Base-by-base conservation (phyloP, 2,888 invertebrate species). In the Mythimna ferrago region DNA sequence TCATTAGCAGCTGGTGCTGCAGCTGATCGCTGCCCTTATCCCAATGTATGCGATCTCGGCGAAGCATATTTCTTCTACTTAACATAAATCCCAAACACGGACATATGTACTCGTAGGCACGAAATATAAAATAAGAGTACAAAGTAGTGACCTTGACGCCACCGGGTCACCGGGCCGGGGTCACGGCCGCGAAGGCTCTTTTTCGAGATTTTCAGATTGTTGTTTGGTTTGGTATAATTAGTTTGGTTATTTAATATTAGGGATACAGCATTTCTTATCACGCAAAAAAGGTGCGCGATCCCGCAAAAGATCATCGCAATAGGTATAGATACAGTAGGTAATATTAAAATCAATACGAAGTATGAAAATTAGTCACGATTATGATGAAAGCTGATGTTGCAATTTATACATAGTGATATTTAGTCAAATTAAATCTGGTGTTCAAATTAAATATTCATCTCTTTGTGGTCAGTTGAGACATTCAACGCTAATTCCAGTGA, bases 121-220 rank as follows among this genome's bases (percentile, higher is more conserved):
- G 7, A 38, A 58, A n/a, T 11, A 38, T 38, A 58, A 26, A 44
- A n/a, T n/a, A 21, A 57, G 74, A 32, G 32, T 26, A 21, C 4
- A 35, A 53, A 19, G 10, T 2, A 48, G 48, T 66, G 44, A 60
- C 75, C 58, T 58, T 74, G 66, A 74, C 51, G 41, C 32, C 16
- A 10, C 6, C 21, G 21, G 35, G 35, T 71, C 35, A 44, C 44
- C 41, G 21, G 6, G 32, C 19, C 21, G 21, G 26, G 71, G 51
- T 74, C 74, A 75, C 21, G 66, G 58, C 19, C 51, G 35, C 53
- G 11, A 19, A 41, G 10, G 48, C 14, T 53, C 6, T 6, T 26
- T 26, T 26, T 11, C 6, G 21, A n/a, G n/a, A 1, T 14, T 57
- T 48, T 69, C 21, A 16, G 21, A 66, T 6, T 35, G 32, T 32